Evolutionary conservation across 1,140 invertebrate genomes (phyloP), one percentile per base, ranked within the genome.

Genomic region (Drosophila orosa): DNA sequence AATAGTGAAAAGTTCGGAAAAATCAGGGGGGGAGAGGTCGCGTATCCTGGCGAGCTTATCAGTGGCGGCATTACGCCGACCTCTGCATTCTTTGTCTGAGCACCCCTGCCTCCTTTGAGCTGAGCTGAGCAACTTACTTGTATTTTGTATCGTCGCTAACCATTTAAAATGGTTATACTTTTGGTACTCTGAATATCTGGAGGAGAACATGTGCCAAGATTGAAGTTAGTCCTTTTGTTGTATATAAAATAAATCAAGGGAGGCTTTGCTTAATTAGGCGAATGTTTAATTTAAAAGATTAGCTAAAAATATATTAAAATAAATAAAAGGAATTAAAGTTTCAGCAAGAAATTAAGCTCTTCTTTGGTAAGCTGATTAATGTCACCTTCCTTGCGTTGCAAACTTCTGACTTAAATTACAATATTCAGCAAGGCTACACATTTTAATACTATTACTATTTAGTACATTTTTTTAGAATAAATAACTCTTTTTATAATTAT

Each of bases 21-120:
- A 48, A 47, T 24, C 42, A 29, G 27, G 2, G 22, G 8, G 33
- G 54, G 37, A 35, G 31, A 17, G 44, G 60, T 54, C 33, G 78
- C 63, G 52, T 48, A 87, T 86, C 68, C 83, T 85, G 81, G 57
- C 65, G 60, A 54, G 74, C 83, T 86, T 87, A 86, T 87, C 82
- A 87, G 69, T n/a, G 25, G 42, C 59, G 58, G 69, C 71, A 66
- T 76, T 85, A 55, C 62, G 75, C 75, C 65, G 80, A 79, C 65
- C 83, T 54, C 74, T 78, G 76, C 75, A 59, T 77, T 59, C 71
- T 62, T 63, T 71, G 50, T 55, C 45, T 55, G 67, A 44, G 44
- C 9, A 0, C 29, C 22, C 31, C 24, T 15, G 13, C 17, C 31
- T 9, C 15, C 13, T 25, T 25, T 55, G 55, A 50, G 42, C 78